Conservation (phyloP, 2,888 invertebrate genomes). For the Pammene aurita region DNA sequence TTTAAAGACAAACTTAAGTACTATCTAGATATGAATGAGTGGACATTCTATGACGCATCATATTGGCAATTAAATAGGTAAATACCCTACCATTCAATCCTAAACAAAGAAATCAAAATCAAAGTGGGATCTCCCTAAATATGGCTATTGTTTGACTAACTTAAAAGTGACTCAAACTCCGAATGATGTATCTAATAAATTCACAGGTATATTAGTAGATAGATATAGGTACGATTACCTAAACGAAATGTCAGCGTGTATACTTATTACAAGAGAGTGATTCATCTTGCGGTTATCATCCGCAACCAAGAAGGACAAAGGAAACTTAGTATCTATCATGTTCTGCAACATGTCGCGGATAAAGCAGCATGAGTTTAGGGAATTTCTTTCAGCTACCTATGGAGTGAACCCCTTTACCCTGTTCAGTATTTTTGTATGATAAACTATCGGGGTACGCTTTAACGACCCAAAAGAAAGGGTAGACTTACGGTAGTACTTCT, state of each 20-base stretch:
- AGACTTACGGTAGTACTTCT: conserved; percentile 64
- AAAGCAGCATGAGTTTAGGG: too few relatives aligned
- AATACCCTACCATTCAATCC: background rate
- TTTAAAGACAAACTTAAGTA: background rate
- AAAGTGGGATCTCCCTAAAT: background rate
- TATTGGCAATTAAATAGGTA: background rate
- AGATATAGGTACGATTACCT: background rate
- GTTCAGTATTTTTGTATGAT: too few relatives aligned
- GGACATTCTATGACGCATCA: conserved; percentile 4
- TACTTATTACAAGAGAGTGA: too few relatives aligned
- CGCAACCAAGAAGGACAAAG: too few relatives aligned
- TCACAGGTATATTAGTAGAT: too few relatives aligned
- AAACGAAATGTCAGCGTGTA: too few relatives aligned
- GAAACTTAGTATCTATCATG: too few relatives aligned
- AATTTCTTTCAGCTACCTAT: too few relatives aligned
- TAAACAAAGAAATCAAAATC: background rate
- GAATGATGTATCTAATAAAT: background rate
- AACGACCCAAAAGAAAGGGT: background rate
- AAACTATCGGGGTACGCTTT: too few relatives aligned
- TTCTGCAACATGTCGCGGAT: too few relatives aligned
- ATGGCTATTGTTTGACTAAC: conserved; percentile 4
- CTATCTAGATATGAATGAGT: background rate
- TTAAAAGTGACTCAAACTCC: background rate
- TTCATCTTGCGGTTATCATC: too few relatives aligned
- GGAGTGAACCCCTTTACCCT: too few relatives aligned